A percentile compares a stretch with the other conserved stretches of the same genome.
Evolutionary conservation across 2,888 invertebrate genomes (phyloP).

Genomic region (Ochropleura plecta): DNA sequence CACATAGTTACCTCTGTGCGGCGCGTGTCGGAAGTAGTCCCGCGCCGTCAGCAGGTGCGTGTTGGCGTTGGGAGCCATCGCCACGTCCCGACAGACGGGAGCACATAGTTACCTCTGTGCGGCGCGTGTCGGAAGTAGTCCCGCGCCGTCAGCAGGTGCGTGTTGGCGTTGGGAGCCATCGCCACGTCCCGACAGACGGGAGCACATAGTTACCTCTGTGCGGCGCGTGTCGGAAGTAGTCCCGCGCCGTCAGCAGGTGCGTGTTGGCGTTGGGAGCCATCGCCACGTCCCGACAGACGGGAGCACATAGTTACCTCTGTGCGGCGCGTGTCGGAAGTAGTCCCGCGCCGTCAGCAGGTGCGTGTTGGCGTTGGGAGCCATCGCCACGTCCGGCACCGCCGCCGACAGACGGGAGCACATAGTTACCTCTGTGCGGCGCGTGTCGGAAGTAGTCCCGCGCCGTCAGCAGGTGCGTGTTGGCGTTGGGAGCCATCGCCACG

Average conservation of each 20-base stretch:
- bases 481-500: slow-evolving; percentile 95
- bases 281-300: slow-evolving; percentile 92
- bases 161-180: slow-evolving; percentile 93
- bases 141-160: slow-evolving; percentile 93
- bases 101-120: slow-evolving; percentile 64
- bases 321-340: slow-evolving; percentile 88
- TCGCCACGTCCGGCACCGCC: slow-evolving; percentile 93
- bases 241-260: slow-evolving; percentile 93
- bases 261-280: slow-evolving; percentile 93
- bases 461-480: slow-evolving; percentile 92
- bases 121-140: slow-evolving; percentile 89
- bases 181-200: slow-evolving; percentile 92
- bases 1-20: slow-evolving; percentile 66
- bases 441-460: slow-evolving; percentile 92
- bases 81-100: slow-evolving; percentile 91
- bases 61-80: slow-evolving; percentile 93
- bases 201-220: slow-evolving; percentile 64
- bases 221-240: slow-evolving; percentile 89
- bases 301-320: slow-evolving; percentile 60
- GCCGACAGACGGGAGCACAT: too few relatives aligned
- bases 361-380: slow-evolving; percentile 92
- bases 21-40: slow-evolving; percentile 90
- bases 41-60: slow-evolving; percentile 93
- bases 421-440: slow-evolving; percentile 71
- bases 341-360: slow-evolving; percentile 93